Base-by-base conservation (phyloP, 1,140 invertebrate species). In the Drosophila erecta region DNA sequence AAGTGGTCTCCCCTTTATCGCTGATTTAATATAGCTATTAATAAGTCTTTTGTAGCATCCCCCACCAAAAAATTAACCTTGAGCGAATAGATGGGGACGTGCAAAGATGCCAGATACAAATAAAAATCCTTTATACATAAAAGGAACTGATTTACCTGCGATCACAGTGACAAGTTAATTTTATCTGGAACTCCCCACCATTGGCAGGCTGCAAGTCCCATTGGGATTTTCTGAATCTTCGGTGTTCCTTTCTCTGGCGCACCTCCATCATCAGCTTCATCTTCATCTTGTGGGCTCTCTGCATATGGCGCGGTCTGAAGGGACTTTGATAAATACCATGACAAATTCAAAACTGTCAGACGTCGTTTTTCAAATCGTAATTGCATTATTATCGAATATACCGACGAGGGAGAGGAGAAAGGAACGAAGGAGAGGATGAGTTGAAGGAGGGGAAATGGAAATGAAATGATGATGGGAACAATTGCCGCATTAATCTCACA, bases 321-420 rank as follows among this genome's bases (percentile, higher is more conserved):
- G 53, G 81, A 90, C 81, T 90, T 90, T 83, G 79, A 90, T 90
- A 90, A 91, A 91, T 91, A 76, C 81, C 89, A 87, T 89, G 90
- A 90, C 89, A 91, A 91, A 91, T 91, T 76, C 80, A 84, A 91
- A 91, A 91, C 89, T 91, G 89, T 91, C 89, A 91, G 85, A 79
- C 78, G 70, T 85, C 51, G 90, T 91, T 91, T 91, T 81, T 91
- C 89, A 91, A 91, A 81, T 81, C 65, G 89, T 91, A 91, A 91
- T 91, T 91, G 89, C 87, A 91, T 91, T 90, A 91, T 91, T 89
- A 90, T 87, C 71, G 84, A 64, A 61, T 30, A 61, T 30, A 49
- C 38, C 46, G 38, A 46, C 64, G 62, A 49, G 47, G 37, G 70
- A 38, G 56, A 57, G 38, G 37, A 43, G 54, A 30, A 11, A 49